Base-by-base conservation (phyloP, 2,113 vertebrate genomes). In the Triplophysa siluroides region DNA sequence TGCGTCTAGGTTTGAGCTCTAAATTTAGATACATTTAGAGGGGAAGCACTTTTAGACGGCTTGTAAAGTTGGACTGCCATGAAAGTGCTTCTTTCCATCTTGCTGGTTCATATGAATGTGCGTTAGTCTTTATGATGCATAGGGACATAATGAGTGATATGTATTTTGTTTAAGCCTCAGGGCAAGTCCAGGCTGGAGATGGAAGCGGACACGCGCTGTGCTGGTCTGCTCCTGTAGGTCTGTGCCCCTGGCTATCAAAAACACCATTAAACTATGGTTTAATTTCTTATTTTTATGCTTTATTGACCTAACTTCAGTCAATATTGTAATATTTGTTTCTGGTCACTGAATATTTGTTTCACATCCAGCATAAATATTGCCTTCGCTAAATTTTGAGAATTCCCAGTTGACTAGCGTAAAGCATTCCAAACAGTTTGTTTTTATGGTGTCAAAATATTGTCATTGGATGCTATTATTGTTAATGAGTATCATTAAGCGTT, bases 111-210 rank as follows among this genome's bases (percentile, higher is more conserved):
- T 29, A 63, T 33, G 9, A 76, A 65, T 52, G 18, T 1, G 7
- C 7, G 9, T 21, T 64, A 13, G 11, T 54, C 41, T 66, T 52
- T 29, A 10, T 41, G 61, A 72, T 54, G 18, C 45, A 38, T 9
- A 70, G 58, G n/a, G 23, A 77, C 47, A 60, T 70, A 50, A 24
- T 67, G 67, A 73, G 54, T 23, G 52, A 29, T 80, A 9, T 68
- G n/a, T 52, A 62, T 74, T 72, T 63, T 72, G 68, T 80, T 52
- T 41, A 77, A 71, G 82, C 65, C 78, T 60, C 21, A 71, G 67
- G 72, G 38, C 50, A 80, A 65, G 26, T 65, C 78, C 29, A 21
- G 1, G 8, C 47, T 26, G 16, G 16, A n/a, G 26, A 33, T 79
- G 45, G 29, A 61, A 54, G 47, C 19, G 47, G 76, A 1, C 45